A percentile compares a stretch with the other conserved stretches of the same genome.
Conservation (phyloP, 1,140 invertebrate genomes). For the Venustaconcha ellipsiformis region DNA sequence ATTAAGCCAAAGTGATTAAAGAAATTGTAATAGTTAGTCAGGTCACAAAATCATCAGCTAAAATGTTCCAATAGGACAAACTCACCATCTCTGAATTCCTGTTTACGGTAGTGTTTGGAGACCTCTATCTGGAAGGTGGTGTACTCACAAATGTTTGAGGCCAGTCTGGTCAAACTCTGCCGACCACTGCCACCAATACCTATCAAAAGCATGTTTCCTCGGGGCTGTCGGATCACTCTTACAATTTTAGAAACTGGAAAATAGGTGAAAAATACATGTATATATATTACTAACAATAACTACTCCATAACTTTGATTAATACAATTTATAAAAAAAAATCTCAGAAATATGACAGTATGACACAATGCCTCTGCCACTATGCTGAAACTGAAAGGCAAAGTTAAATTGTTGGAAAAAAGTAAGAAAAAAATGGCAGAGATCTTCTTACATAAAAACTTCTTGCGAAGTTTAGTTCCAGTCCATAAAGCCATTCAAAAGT, state of each 20-base stretch:
- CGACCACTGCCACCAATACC: constrained; percentile 78
- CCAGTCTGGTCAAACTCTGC: constrained; percentile 65
- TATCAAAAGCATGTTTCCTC: constrained; percentile 85
- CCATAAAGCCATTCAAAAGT: too few relatives aligned
- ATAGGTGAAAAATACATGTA: constrained; percentile 4
- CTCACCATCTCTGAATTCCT: constrained; percentile 81
- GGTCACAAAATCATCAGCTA: too few relatives aligned
- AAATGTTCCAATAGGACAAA: not conserved
- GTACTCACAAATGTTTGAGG: constrained; percentile 78
- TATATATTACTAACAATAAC: not conserved
- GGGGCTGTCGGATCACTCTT: constrained; percentile 84
- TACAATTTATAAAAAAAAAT: too few relatives aligned
- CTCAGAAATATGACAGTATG: too few relatives aligned
- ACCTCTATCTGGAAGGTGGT: constrained; percentile 83
- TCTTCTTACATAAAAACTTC: too few relatives aligned
- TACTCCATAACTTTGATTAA: not conserved
- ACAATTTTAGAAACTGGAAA: constrained; percentile 79
- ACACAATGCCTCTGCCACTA: too few relatives aligned
- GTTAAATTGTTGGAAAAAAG: too few relatives aligned
- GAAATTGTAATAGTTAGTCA: too few relatives aligned
- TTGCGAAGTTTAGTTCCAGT: too few relatives aligned
- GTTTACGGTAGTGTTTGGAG: constrained; percentile 80
- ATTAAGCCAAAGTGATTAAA: too few relatives aligned
- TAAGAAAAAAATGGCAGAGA: too few relatives aligned
- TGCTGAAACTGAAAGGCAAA: too few relatives aligned